Conservation (phyloP, 2,797 vertebrate species). For the Pseudochromis fuscus region DNA sequence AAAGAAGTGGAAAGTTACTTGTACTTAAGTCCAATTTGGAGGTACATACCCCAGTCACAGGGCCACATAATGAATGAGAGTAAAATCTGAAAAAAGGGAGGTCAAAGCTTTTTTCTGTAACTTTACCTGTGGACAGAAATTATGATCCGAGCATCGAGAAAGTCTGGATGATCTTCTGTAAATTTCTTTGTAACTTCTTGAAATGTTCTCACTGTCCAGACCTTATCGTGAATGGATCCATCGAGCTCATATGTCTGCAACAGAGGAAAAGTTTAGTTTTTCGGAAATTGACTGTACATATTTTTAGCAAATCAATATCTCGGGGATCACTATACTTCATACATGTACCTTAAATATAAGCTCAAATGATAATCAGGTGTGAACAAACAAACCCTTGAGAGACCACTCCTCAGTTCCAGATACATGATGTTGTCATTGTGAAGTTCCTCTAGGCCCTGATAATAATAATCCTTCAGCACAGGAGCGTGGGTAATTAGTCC, state of each 20-base stretch:
- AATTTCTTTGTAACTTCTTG: conserved; percentile 86
- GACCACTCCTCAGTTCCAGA: conserved; percentile 88
- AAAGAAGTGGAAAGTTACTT: not conserved
- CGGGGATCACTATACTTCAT: no score
- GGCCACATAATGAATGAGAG: no score
- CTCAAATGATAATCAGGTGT: no score
- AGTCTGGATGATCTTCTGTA: conserved; percentile 85
- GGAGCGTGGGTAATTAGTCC: conserved; percentile 90
- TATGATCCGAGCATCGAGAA: conserved; percentile 90
- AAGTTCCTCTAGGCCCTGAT: conserved; percentile 87
- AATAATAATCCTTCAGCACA: conserved; percentile 90
- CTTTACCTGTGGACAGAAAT: conserved; percentile 87
- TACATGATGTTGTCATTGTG: conserved; percentile 90
- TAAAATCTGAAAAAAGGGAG: no score
- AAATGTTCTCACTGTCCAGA: conserved; percentile 87
- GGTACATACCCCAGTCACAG: no score
- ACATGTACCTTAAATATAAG: no score
- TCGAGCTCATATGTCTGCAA: conserved; percentile 92
- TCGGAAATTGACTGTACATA: no score
- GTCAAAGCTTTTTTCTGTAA: no score
- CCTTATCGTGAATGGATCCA: conserved; percentile 83
- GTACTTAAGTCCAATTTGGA: not conserved
- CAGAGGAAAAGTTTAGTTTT: no score
- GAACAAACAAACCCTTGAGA: conserved; percentile 82
- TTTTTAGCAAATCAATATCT: no score